Evolutionary conservation across 2,888 invertebrate genomes (phyloP).

Genomic region (Malthinus seriepunctatus): DNA sequence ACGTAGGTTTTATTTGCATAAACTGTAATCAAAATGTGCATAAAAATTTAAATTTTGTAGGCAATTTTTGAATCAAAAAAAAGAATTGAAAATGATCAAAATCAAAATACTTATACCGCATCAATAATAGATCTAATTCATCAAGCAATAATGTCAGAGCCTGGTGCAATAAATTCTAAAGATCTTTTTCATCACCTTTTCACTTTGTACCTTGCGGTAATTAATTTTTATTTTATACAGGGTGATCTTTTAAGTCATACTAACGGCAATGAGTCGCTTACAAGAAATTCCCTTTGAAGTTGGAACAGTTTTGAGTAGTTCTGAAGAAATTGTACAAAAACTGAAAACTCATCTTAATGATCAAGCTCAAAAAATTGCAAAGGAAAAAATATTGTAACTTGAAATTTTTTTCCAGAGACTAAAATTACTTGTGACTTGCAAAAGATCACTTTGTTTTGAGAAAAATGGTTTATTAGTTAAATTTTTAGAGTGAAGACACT

Average conservation of each 20-base stretch:
- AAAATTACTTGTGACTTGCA: too few species aligned
- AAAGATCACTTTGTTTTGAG: too few species aligned
- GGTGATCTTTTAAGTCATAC: not conserved
- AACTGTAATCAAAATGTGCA: too few species aligned
- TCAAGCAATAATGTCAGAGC: conserved; percentile 35
- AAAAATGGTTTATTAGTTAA: not conserved
- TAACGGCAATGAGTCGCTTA: not conserved
- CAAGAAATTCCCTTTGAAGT: too few species aligned
- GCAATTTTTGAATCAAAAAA: not conserved
- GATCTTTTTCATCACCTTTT: conserved; percentile 39
- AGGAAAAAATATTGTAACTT: too few species aligned
- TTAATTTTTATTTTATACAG: conserved; percentile 9
- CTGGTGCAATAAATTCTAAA: conserved; percentile 29
- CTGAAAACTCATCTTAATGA: too few species aligned
- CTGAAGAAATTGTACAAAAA: too few species aligned
- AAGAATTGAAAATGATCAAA: not conserved
- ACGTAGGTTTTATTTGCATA: not conserved
- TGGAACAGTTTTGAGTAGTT: too few species aligned
- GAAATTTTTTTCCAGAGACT: too few species aligned
- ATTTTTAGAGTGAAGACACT: conserved; percentile 45
- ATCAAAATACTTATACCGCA: not conserved
- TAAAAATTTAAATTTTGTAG: not conserved
- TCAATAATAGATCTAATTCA: conserved; percentile 38
- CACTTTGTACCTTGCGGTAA: conserved; percentile 42
- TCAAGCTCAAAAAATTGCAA: too few species aligned